These are phyloP conservation scores for Hafferia zeledoni DNA, from an alignment of 2,797 vertebrate species.

Conservation along the genomic window DNA sequence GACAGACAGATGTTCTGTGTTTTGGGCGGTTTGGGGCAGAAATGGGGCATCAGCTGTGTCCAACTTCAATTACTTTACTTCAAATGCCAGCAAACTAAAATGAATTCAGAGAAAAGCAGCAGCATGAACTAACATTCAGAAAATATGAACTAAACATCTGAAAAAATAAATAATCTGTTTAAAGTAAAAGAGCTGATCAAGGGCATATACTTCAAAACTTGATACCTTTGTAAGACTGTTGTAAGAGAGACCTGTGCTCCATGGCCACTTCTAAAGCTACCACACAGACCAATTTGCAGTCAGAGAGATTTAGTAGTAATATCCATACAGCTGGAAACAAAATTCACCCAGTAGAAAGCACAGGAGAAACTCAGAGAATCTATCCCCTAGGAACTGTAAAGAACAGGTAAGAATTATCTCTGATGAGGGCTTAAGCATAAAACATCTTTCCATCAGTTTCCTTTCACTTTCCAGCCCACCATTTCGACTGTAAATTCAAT, in stretches of 20 bases:
- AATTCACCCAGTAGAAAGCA: neutral
- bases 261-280: neutral
- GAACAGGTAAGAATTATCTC: neutral
- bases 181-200: neutral
- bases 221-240: neutral
- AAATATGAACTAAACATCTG: neutral
- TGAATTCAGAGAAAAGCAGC: neutral
- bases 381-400: neutral
- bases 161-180: neutral
- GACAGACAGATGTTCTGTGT: neutral
- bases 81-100: neutral
- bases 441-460: neutral
- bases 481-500: neutral
- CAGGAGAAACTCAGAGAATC: neutral
- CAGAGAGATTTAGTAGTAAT: neutral
- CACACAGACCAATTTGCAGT: neutral
- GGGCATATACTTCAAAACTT: neutral
- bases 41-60: neutral
- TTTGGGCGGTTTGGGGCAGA: rapidly evolving
- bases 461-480: neutral
- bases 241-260: neutral
- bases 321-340: neutral
- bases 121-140: neutral
- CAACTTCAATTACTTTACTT: neutral
- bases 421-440: neutral